Percentiles rank a stretch among this genome's conserved stretches.
These are phyloP conservation scores for Rhombomys opimus DNA, from an alignment of 2,113 vertebrate species.

Conservation along the genomic window DNA sequence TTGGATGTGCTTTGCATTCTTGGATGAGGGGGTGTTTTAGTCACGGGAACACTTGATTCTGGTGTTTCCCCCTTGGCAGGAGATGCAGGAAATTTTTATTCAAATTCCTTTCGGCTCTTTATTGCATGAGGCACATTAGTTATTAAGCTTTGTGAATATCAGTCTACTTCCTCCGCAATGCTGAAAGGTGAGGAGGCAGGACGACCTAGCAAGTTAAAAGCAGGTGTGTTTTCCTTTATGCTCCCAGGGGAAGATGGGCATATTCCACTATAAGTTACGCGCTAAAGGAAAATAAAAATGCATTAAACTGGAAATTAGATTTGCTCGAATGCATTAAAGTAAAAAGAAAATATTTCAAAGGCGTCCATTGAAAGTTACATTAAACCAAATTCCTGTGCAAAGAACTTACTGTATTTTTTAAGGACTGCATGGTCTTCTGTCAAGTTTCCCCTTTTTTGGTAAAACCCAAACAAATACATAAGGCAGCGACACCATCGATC, in stretches of 20 bases:
- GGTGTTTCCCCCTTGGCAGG: constrained; percentile 85
- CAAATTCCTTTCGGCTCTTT: constrained; percentile 83
- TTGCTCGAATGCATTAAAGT: constrained; percentile 79
- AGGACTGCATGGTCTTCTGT: constrained; percentile 84
- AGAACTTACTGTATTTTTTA: constrained; percentile 88
- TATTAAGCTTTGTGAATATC: constrained; percentile 74
- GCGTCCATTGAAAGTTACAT: constrained; percentile 81
- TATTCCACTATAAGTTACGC: constrained; percentile 52
- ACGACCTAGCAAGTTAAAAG: constrained; percentile 74
- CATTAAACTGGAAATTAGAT: constrained; percentile 72
- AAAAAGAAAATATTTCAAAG: constrained; percentile 70
- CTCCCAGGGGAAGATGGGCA: constrained; percentile 46
- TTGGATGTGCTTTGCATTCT: constrained; percentile 87
- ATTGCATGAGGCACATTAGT: constrained; percentile 86
- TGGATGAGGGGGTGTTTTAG: constrained; percentile 84
- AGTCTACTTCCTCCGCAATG: constrained; percentile 85
- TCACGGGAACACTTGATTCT: constrained; percentile 86
- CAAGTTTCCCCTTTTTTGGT: constrained; percentile 84
- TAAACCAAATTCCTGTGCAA: constrained; percentile 84
- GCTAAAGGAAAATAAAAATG: constrained; percentile 50
- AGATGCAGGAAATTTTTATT: constrained; percentile 85
- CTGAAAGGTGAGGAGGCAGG: constrained; percentile 74
- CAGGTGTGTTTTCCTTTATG: constrained; percentile 82
- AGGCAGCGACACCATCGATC: constrained; percentile 82
- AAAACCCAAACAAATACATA: constrained; percentile 81